Conservation (phyloP, 2,888 invertebrate genomes). For the Caenorhabditis virilis region DNA sequence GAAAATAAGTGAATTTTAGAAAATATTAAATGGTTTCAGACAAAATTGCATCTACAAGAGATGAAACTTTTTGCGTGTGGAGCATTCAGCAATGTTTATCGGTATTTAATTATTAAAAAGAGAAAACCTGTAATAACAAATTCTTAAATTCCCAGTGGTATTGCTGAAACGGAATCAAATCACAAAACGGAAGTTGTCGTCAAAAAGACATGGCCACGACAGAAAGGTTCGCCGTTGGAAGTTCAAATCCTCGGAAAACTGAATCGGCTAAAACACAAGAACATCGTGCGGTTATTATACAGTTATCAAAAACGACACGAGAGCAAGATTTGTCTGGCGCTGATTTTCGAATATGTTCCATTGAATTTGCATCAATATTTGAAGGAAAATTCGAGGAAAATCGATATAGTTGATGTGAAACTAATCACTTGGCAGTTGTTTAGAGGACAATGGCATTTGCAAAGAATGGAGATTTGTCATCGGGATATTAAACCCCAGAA, state of each 20-base stretch:
- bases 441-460: conserved; percentile 48
- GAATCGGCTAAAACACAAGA: conserved; percentile 90
- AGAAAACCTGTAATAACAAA: no score
- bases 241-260: conserved; percentile 88
- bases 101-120: neutral
- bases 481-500: conserved; percentile 99
- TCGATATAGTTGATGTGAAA: conserved; percentile 39
- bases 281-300: conserved; percentile 93
- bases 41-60: conserved; percentile 33
- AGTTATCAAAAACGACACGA: conserved; percentile 75
- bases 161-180: conserved; percentile 12
- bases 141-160: conserved; percentile 73
- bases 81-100: conserved; percentile 56
- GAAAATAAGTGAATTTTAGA: neutral
- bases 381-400: conserved; percentile 16
- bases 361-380: conserved; percentile 44
- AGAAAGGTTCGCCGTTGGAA: conserved; percentile 14
- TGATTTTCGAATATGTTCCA: conserved; percentile 54
- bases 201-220: conserved; percentile 54
- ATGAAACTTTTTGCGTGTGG: conserved; percentile 49
- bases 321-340: conserved; percentile 30
- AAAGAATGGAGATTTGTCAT: conserved; percentile 73
- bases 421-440: conserved; percentile 55
- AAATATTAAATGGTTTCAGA: conserved; percentile 14
- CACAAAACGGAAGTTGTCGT: conserved; percentile 38